These are phyloP conservation scores for Pollenia griseotomentosa DNA, from an alignment of 2,888 invertebrate genomes.

Conservation along the genomic window DNA sequence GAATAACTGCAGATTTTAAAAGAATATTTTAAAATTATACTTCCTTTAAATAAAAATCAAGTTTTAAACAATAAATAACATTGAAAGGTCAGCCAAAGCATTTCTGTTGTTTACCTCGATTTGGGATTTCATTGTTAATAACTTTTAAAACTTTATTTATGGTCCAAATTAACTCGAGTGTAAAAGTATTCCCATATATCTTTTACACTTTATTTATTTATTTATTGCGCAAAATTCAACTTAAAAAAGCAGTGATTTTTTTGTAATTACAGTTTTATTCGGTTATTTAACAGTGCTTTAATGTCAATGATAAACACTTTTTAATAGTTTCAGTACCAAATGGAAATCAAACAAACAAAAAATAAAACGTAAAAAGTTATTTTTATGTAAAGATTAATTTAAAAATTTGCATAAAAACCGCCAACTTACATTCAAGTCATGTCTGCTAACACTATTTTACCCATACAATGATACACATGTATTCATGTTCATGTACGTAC, in stretches of 20 bases:
- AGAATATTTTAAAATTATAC: too few relatives aligned
- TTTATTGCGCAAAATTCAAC: not conserved
- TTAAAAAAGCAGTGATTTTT: not conserved
- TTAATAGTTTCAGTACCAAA: conserved; percentile 35
- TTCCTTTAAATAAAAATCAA: too few relatives aligned
- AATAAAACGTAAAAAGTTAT: conserved; percentile 4
- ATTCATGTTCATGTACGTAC: not conserved
- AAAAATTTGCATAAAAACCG: conserved; percentile 49
- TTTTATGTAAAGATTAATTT: conserved; percentile 34
- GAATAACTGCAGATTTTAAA: too few relatives aligned
- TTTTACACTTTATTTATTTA: not conserved
- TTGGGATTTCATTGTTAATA: conserved; percentile 4
- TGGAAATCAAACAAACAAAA: not conserved
- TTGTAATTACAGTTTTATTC: conserved; percentile 36
- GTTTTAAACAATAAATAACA: too few relatives aligned
- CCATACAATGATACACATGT: not conserved
- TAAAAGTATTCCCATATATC: conserved; percentile 32
- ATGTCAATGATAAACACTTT: conserved; percentile 52
- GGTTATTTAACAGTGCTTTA: conserved; percentile 32
- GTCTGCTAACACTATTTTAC: conserved; percentile 47
- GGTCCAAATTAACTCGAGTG: not conserved
- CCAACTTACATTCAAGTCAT: conserved; percentile 51
- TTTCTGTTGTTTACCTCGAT: not conserved
- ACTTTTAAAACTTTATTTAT: conserved; percentile 18
- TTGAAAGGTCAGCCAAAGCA: too few relatives aligned